phyloP scores from a whole-genome alignment of 2,888 invertebrate genomes.

The Willowsia nigromaculata region DNA sequence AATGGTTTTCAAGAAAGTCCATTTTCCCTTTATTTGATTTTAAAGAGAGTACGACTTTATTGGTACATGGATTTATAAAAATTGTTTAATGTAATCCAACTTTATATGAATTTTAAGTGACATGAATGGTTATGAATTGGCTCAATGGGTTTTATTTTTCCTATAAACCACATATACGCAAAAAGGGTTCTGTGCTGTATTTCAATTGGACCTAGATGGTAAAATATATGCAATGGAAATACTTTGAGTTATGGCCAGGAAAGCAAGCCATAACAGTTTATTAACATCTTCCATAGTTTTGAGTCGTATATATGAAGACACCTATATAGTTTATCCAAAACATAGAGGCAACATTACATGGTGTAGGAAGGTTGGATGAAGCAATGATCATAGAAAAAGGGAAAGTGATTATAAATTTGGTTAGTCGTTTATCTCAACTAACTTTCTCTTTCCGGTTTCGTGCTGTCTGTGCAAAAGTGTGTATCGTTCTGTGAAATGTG shows the following conservation, averaged over 20 bases:
- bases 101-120: not conserved
- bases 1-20: not conserved
- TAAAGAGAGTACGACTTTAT: not conserved
- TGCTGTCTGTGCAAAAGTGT: not conserved
- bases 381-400: not conserved
- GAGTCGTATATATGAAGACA: too few species aligned
- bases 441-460: not conserved
- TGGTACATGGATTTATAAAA: constrained; percentile 15
- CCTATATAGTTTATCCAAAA: too few species aligned
- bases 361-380: not conserved
- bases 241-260: too few species aligned
- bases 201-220: too few species aligned
- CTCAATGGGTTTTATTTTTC: not conserved
- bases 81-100: not conserved
- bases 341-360: too few species aligned
- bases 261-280: too few species aligned
- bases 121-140: not conserved
- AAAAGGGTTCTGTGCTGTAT: too few species aligned
- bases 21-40: not conserved
- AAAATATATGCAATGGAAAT: too few species aligned
- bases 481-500: not conserved
- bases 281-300: too few species aligned
- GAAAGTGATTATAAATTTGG: constrained; percentile 27
- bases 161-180: not conserved
- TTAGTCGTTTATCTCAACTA: not conserved